Conservation (phyloP, 1,140 invertebrate genomes). For the Mamestra configurata region DNA sequence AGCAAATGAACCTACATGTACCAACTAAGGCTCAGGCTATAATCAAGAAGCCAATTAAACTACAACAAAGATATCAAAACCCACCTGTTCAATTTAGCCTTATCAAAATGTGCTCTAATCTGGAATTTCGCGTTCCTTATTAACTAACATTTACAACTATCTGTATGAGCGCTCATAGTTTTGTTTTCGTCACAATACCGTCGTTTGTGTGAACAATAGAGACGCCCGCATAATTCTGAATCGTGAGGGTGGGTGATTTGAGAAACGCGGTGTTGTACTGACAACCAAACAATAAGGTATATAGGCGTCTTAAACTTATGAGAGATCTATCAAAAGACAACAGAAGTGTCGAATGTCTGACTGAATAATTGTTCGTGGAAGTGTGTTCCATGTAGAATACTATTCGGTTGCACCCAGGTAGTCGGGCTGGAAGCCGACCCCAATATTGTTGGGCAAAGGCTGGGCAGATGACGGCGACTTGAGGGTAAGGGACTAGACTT, state of each 20-base stretch:
- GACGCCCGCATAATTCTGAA: slow-evolving; percentile 51
- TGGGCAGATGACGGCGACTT: too few species aligned
- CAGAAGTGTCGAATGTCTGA: too few species aligned
- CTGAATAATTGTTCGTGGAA: too few species aligned
- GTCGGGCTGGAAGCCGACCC: too few species aligned
- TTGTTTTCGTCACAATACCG: slow-evolving; percentile 24
- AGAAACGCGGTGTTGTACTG: background rate
- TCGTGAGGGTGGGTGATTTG: slow-evolving; percentile 28
- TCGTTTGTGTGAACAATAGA: slow-evolving; percentile 47
- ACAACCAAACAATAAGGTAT: background rate
- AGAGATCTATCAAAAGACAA: too few species aligned
- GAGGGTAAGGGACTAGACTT: too few species aligned
- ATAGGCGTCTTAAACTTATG: too few species aligned
- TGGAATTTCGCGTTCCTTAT: slow-evolving; percentile 20
- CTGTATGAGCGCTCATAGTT: slow-evolving; percentile 7
- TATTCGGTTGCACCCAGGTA: too few species aligned
- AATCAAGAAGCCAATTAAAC: background rate
- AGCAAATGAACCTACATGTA: too few species aligned
- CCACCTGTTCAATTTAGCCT: background rate
- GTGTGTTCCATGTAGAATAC: too few species aligned
- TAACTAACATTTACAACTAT: slow-evolving; percentile 22
- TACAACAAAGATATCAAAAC: slow-evolving; percentile 11
- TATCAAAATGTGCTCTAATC: slow-evolving; percentile 8
- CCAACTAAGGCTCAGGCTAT: too few species aligned
- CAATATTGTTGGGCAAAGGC: too few species aligned